Conservation (phyloP, 2,888 invertebrate species). For the Willowsia nigromaculata region DNA sequence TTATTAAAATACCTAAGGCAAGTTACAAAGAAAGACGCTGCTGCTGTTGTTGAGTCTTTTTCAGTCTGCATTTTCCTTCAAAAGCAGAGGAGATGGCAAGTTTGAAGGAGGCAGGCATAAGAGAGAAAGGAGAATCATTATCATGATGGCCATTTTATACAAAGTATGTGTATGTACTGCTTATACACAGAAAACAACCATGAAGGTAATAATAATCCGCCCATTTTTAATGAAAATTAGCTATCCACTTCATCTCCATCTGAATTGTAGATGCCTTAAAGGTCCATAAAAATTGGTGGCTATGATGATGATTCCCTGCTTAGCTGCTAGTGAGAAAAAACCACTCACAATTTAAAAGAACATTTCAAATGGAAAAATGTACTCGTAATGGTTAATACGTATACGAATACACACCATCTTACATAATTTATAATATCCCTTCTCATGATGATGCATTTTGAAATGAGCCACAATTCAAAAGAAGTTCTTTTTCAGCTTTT, state of each 20-base stretch:
- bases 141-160: neutral
- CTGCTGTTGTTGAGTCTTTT: neutral
- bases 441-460: neutral
- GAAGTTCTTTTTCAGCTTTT: neutral
- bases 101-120: neutral
- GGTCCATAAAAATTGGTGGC: slow-evolving; percentile 66
- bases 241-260: slow-evolving; percentile 67
- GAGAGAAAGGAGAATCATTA: slow-evolving; percentile 3
- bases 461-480: neutral
- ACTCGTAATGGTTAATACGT: neutral
- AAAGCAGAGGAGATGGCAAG: neutral
- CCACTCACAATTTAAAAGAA: slow-evolving; percentile 51
- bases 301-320: slow-evolving; percentile 50
- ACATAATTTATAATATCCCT: neutral
- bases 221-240: slow-evolving; percentile 71
- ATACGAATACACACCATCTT: neutral
- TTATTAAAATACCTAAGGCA: slow-evolving; percentile 63
- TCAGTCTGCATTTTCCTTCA: neutral
- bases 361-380: neutral
- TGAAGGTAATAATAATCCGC: slow-evolving; percentile 54
- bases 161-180: neutral
- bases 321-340: slow-evolving; percentile 55
- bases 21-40: neutral
- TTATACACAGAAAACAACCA: neutral
- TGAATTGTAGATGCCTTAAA: slow-evolving; percentile 67